Evolutionary conservation across 2,113 vertebrate genomes (phyloP).

Genomic region (Bothrops jararaca): DNA sequence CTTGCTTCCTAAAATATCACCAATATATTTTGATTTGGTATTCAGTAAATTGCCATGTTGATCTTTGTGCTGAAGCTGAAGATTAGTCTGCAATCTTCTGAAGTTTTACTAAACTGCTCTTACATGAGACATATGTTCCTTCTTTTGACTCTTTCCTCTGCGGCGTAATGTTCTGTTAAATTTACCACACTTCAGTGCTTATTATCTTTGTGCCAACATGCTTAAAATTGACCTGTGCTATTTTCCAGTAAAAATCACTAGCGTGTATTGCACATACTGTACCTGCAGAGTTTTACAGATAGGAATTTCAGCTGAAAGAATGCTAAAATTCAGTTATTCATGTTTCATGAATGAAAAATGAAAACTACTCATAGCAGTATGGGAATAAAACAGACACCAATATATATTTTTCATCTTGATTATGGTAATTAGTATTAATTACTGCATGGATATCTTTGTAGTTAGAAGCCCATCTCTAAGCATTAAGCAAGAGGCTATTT

Average conservation of each 20-base stretch:
- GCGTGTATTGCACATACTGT: neutral
- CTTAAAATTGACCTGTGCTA: slow-evolving; percentile 27
- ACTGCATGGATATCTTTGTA: neutral
- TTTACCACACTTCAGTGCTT: slow-evolving; percentile 26
- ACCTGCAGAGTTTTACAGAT: slow-evolving; percentile 12
- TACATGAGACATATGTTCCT: slow-evolving; percentile 47
- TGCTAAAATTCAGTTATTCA: neutral
- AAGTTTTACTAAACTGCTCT: slow-evolving; percentile 43
- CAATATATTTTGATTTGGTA: slow-evolving; percentile 42
- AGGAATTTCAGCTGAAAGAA: neutral
- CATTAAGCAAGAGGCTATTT: neutral
- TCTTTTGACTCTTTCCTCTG: slow-evolving; percentile 36
- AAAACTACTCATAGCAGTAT: rapidly evolving
- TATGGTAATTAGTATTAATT: neutral
- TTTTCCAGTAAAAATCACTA: slow-evolving; percentile 26
- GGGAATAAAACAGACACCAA: neutral
- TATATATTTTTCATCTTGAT: neutral
- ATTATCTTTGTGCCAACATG: slow-evolving; percentile 35
- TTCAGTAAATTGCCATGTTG: slow-evolving; percentile 49
- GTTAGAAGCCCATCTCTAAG: neutral
- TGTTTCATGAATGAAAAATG: neutral
- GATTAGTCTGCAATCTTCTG: slow-evolving; percentile 54
- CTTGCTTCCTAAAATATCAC: slow-evolving; percentile 11
- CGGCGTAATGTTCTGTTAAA: slow-evolving; percentile 45
- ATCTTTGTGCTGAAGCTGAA: slow-evolving; percentile 49